Evolutionary conservation across 2,888 invertebrate species (phyloP).

Genomic region (Cryptus viduatorius): DNA sequence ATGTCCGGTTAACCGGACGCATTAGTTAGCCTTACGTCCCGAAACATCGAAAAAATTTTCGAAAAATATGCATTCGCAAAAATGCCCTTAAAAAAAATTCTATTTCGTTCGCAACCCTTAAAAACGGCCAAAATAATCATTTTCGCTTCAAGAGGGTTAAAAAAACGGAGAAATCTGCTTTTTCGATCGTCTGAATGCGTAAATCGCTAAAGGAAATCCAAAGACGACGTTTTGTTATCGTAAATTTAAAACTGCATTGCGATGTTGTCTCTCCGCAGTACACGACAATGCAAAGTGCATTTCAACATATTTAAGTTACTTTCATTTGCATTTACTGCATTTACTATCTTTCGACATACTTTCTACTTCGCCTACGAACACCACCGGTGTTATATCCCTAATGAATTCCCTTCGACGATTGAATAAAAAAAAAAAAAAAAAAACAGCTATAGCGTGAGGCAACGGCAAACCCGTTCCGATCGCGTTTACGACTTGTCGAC

Average conservation of each 20-base stretch:
- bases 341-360: constrained; percentile 22
- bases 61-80: neutral
- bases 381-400: constrained; percentile 24
- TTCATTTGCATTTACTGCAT: constrained; percentile 17
- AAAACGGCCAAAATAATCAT: neutral
- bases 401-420: constrained; percentile 38
- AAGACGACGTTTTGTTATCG: neutral
- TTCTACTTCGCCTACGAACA: constrained; percentile 38
- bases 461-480: constrained; percentile 55
- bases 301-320: constrained; percentile 3
- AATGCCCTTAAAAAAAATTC: neutral
- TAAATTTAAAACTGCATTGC: neutral
- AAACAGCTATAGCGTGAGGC: constrained; percentile 11
- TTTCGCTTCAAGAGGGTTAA: neutral
- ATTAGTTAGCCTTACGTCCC: neutral
- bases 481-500: constrained; percentile 36
- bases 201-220: neutral
- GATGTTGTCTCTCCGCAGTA: neutral
- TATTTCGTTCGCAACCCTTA: neutral
- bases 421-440: constrained; percentile 30
- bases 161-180: neutral
- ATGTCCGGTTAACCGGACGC: neutral
- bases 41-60: neutral
- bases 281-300: constrained; percentile 23
- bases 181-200: neutral